A percentile compares a stretch with the other conserved stretches of the same genome.
Evolutionary conservation across 2,888 invertebrate genomes (phyloP).

Genomic region (Leptopilina syphax): DNA sequence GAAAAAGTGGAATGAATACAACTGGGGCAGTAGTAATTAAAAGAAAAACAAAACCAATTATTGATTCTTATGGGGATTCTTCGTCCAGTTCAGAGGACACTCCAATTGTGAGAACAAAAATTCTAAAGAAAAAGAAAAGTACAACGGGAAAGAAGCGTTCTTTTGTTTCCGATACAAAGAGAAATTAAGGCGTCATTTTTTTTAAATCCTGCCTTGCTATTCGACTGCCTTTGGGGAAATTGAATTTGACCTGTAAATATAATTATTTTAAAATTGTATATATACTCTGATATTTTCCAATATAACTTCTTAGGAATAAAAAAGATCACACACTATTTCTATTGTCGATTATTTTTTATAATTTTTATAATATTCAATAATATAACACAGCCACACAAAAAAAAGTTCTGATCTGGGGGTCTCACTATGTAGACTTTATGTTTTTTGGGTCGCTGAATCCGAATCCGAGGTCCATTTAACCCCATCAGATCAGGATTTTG

Average conservation of each 20-base stretch:
- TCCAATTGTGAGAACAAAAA: slow-evolving; percentile 47
- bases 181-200: not conserved
- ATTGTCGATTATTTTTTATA: no score
- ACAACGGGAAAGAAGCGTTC: slow-evolving; percentile 62
- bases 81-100: slow-evolving; percentile 66
- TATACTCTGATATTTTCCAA: not conserved
- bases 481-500: no score
- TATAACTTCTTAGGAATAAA: not conserved
- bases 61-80: slow-evolving; percentile 62
- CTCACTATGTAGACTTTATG: no score
- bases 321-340: not conserved
- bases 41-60: slow-evolving; percentile 54
- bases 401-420: no score
- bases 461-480: no score
- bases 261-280: not conserved
- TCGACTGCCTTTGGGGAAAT: slow-evolving; percentile 17
- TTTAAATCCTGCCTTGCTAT: not conserved
- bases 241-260: slow-evolving; percentile 18
- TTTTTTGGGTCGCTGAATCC: no score
- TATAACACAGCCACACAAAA: no score
- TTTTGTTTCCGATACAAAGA: slow-evolving; percentile 10
- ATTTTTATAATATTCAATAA: no score
- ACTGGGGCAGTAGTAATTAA: slow-evolving; percentile 55
- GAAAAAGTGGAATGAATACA: slow-evolving; percentile 77
- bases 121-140: slow-evolving; percentile 56